A percentile compares a stretch with the other conserved stretches of the same genome.
phyloP scores from a whole-genome alignment of 2,797 vertebrate species.

The Hoplostethus atlanticus region DNA sequence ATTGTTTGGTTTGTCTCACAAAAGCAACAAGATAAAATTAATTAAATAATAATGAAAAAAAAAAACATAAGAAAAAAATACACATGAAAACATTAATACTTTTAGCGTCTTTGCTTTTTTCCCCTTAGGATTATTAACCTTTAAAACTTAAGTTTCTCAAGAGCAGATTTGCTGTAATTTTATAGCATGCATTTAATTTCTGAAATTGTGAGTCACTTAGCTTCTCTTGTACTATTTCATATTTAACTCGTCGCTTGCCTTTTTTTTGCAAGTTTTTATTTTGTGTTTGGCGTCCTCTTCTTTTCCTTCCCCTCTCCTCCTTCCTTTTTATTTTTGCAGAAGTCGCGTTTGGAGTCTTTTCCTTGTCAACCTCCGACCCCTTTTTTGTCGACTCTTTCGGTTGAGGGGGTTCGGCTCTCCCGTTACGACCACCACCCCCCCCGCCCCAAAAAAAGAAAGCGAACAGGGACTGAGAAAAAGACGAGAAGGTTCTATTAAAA shows the following conservation, averaged over 20 bases:
- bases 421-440: slow-evolving; percentile 45
- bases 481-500: slow-evolving; percentile 85
- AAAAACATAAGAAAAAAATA: slow-evolving; percentile 70
- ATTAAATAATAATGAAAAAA: slow-evolving; percentile 60
- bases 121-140: slow-evolving; percentile 82
- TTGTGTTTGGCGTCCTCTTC: slow-evolving; percentile 81
- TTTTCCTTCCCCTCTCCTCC: slow-evolving; percentile 81
- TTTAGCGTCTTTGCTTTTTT: slow-evolving; percentile 78
- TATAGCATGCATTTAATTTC: slow-evolving; percentile 88
- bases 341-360: slow-evolving; percentile 75
- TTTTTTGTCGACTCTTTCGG: slow-evolving; percentile 57
- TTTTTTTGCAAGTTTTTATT: slow-evolving; percentile 65
- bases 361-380: slow-evolving; percentile 65
- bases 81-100: slow-evolving; percentile 84
- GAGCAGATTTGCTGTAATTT: slow-evolving; percentile 87
- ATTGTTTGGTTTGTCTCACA: slow-evolving; percentile 81
- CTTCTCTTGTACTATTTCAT: slow-evolving; percentile 82
- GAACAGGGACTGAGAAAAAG: slow-evolving; percentile 83
- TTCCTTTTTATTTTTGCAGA: slow-evolving; percentile 71
- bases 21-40: slow-evolving; percentile 77
- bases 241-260: slow-evolving; percentile 74
- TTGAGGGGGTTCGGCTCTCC: slow-evolving; percentile 54
- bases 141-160: slow-evolving; percentile 87
- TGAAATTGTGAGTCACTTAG: slow-evolving; percentile 84
- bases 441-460: slow-evolving; percentile 71